A percentile compares a stretch with the other conserved stretches of the same genome.
Evolutionary conservation across 1,140 invertebrate genomes (phyloP).

Genomic region (Yoshiicerus persimilis): DNA sequence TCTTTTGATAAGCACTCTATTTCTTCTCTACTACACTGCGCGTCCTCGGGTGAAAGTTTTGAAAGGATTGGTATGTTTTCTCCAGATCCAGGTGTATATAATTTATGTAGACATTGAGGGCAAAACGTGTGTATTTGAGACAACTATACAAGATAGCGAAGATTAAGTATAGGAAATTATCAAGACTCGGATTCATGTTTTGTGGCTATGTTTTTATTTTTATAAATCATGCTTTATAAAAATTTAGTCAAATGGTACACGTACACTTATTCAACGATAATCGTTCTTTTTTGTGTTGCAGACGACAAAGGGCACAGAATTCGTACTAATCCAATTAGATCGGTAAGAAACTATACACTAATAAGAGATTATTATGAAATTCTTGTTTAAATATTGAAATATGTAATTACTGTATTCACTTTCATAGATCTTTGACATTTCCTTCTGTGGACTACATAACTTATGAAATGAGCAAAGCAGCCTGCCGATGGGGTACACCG

Average conservation of each 20-base stretch:
- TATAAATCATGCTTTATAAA: too few species aligned
- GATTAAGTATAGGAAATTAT: too few species aligned
- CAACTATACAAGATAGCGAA: too few species aligned
- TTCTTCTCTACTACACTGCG: conserved; percentile 71
- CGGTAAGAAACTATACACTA: not conserved
- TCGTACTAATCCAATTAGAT: conserved; percentile 63
- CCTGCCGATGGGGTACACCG: conserved; percentile 51
- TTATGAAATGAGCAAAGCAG: conserved; percentile 70
- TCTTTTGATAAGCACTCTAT: conserved; percentile 68
- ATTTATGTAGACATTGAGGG: not conserved
- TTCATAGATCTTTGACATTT: conserved; percentile 69
- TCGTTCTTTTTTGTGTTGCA: conserved; percentile 68
- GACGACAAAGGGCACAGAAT: conserved; percentile 64
- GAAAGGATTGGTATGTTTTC: conserved; percentile 58
- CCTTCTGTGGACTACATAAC: conserved; percentile 77
- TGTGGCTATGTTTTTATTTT: too few species aligned
- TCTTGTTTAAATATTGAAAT: too few species aligned
- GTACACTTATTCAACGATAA: not conserved
- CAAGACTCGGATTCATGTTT: too few species aligned
- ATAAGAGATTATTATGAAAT: too few species aligned
- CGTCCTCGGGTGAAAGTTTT: conserved; percentile 66
- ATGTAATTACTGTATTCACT: conserved; percentile 58
- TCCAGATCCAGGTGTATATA: not conserved
- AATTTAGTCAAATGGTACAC: too few species aligned
- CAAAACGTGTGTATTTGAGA: too few species aligned